Evolutionary conservation across 2,113 vertebrate species (phyloP).

Genomic region (Scomber scombrus): DNA sequence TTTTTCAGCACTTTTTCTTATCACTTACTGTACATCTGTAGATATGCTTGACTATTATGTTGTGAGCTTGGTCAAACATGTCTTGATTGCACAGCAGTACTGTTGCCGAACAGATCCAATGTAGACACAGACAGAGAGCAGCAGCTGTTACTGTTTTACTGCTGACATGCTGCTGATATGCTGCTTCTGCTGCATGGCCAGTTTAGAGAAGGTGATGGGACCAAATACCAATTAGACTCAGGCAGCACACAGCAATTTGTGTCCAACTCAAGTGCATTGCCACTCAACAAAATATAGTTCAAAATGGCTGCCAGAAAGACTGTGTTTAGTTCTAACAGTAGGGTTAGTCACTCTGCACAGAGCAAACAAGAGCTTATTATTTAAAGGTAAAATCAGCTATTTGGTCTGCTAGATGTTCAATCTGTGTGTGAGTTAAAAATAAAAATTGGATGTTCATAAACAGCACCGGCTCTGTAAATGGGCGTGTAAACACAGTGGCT

Average conservation of each 20-base stretch:
- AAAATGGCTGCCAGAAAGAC: no score
- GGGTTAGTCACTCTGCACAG: no score
- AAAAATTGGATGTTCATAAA: no score
- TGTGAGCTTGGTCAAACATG: slow-evolving; percentile 45
- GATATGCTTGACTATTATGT: neutral
- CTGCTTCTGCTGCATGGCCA: slow-evolving; percentile 17
- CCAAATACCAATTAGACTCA: slow-evolving; percentile 60
- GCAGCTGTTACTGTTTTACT: slow-evolving; percentile 55
- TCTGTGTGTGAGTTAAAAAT: no score
- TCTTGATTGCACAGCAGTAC: slow-evolving; percentile 24
- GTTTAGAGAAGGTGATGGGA: slow-evolving; percentile 55
- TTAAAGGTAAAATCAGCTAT: no score
- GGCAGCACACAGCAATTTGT: slow-evolving; percentile 45
- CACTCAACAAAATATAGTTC: no score
- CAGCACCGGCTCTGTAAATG: no score
- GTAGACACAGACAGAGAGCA: slow-evolving; percentile 46
- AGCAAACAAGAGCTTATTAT: no score
- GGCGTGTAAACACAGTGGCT: no score
- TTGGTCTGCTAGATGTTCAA: no score
- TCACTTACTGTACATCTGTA: slow-evolving; percentile 5
- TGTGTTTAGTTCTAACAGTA: no score
- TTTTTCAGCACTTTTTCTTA: slow-evolving; percentile 25
- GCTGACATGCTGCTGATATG: slow-evolving; percentile 35
- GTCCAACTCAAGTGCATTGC: slow-evolving; percentile 30
- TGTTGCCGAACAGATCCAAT: slow-evolving; percentile 26